Evolutionary conservation across 1,140 invertebrate species (phyloP).

Genomic region (Epicauta chinensis): DNA sequence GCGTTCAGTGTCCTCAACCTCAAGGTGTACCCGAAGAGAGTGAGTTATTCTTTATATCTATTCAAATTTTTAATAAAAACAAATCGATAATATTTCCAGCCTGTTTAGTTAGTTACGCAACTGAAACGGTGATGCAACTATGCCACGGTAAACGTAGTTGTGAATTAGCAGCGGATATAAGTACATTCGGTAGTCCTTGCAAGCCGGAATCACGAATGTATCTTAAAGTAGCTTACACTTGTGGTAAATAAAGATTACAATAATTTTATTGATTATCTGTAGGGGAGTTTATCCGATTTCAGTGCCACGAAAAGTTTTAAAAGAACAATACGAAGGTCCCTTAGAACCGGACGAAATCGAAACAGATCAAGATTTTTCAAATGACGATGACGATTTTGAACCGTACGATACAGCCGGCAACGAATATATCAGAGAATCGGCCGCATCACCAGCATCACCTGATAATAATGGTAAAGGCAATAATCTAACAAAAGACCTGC

Average conservation of each 20-base stretch:
- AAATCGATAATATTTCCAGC: constrained; percentile 50
- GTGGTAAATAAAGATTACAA: constrained; percentile 63
- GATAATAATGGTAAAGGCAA: constrained; percentile 25
- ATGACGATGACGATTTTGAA: constrained; percentile 42
- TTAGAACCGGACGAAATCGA: constrained; percentile 64
- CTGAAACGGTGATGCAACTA: constrained; percentile 80
- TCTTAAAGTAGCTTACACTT: constrained; percentile 88
- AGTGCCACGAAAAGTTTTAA: constrained; percentile 79
- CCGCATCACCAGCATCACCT: constrained; percentile 35
- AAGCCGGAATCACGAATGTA: constrained; percentile 77
- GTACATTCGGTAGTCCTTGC: constrained; percentile 83
- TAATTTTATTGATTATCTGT: not conserved
- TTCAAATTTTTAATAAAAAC: not conserved
- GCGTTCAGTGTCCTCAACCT: constrained; percentile 80
- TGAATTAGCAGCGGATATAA: constrained; percentile 70
- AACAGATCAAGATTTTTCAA: constrained; percentile 35
- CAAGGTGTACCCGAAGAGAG: constrained; percentile 81
- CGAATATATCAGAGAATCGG: constrained; percentile 40
- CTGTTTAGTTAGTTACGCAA: constrained; percentile 79
- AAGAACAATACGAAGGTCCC: constrained; percentile 66
- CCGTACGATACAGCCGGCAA: constrained; percentile 46
- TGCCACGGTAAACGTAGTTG: constrained; percentile 85
- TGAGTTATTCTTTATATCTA: constrained; percentile 50
- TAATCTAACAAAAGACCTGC: constrained; percentile 30
- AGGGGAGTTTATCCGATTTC: constrained; percentile 38